A percentile compares a stretch with the other conserved stretches of the same genome.
Evolutionary conservation across 1,140 invertebrate genomes (phyloP).

Genomic region (Grapholita molesta): DNA sequence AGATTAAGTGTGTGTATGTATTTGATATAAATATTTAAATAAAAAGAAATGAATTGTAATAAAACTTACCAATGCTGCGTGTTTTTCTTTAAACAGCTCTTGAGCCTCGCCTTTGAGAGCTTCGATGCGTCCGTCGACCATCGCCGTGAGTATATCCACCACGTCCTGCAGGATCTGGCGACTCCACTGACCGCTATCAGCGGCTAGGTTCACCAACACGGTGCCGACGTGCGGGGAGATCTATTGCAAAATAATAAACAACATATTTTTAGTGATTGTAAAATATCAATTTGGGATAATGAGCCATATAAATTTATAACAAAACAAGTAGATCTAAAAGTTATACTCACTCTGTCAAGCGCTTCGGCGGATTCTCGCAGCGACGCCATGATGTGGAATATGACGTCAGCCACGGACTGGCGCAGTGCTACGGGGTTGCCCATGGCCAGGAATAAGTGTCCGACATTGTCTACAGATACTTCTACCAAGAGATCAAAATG

Average conservation of each 20-base stretch:
- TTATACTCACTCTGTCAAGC: slow-evolving; percentile 45
- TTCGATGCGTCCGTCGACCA: slow-evolving; percentile 36
- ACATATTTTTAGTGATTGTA: no score
- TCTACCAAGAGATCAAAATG: slow-evolving; percentile 57
- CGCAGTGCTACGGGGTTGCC: slow-evolving; percentile 32
- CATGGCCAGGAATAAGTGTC: slow-evolving; percentile 45
- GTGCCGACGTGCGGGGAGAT: slow-evolving; percentile 41
- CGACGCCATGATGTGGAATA: slow-evolving; percentile 54
- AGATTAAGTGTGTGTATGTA: no score
- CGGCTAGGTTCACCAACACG: slow-evolving; percentile 48
- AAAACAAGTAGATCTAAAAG: not conserved
- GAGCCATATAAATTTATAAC: no score
- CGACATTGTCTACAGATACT: slow-evolving; percentile 51
- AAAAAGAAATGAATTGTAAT: no score
- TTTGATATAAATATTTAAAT: no score
- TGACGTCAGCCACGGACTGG: slow-evolving; percentile 48
- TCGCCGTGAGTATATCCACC: slow-evolving; percentile 54
- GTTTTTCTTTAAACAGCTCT: slow-evolving; percentile 48
- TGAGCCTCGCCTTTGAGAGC: slow-evolving; percentile 36
- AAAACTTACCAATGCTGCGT: slow-evolving; percentile 50
- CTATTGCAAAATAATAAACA: slow-evolving; percentile 22
- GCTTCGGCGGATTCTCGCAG: slow-evolving; percentile 52
- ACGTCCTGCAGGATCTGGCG: slow-evolving; percentile 56
- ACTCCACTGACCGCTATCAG: slow-evolving; percentile 58
- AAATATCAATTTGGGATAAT: no score